Conservation (phyloP, 2,113 vertebrate species). For the Paralichthys olivaceus region DNA sequence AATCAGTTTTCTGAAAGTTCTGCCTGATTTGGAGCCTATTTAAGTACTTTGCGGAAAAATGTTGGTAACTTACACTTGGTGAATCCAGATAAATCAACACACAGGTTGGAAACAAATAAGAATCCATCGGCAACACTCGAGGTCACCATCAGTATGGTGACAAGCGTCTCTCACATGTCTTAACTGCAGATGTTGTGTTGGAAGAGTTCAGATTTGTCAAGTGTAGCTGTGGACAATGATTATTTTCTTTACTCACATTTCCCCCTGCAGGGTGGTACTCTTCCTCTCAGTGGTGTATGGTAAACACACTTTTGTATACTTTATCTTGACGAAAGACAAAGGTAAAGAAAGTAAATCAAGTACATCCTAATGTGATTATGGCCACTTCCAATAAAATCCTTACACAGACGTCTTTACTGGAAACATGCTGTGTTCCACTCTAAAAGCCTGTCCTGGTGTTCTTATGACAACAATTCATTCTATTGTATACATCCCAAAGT, state of each 20-base stretch:
- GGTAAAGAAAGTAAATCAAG: not conserved
- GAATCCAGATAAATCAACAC: no score
- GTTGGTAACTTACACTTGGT: no score
- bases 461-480: not conserved
- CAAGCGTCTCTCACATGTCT: not conserved
- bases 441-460: not conserved
- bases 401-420: not conserved
- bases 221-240: no score
- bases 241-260: no score
- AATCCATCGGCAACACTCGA: no score
- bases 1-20: no score
- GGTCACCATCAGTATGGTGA: no score
- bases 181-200: not conserved
- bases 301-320: no score
- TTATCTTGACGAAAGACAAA: no score
- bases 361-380: not conserved
- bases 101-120: no score
- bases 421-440: not conserved
- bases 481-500: not conserved
- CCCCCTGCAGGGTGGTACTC: not conserved
- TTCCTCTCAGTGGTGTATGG: not conserved
- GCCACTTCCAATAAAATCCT: not conserved
- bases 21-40: no score
- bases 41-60: no score
- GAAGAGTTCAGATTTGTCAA: constrained; percentile 7